Base-by-base conservation (phyloP, 2,797 vertebrate genomes). In the Lithobates pipiens region DNA sequence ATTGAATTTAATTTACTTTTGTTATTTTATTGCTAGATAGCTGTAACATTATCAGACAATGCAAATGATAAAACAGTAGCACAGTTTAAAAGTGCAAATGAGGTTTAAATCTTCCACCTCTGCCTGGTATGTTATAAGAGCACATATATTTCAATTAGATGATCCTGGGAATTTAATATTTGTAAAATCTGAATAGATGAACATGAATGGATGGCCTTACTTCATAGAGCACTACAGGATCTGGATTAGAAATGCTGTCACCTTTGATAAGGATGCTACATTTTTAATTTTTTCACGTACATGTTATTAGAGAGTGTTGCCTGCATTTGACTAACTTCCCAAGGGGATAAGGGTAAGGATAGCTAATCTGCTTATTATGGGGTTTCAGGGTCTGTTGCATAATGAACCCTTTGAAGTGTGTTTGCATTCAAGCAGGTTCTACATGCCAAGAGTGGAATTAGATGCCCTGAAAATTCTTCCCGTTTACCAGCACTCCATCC, bases 361-460 rank as follows among this genome's bases (percentile, higher is more conserved):
- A 92, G 93, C 91, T 95, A 95, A 95, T 95, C 94, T 95, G 70
- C 86, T 84, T 65, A 87, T 84, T 92, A 93, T 94, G 93, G 94
- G 95, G 92, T 94, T 95, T 95, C 93, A 95, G 94, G 91, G 93
- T 94, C 93, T 94, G 92, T 93, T 94, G 93, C 92, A 93, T 95
- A 95, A 95, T 95, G 93, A 95, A 94, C 89, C 88, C 94, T 95
- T 95, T 95, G 94, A 95, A 94, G 94, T 95, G 92, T 94, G 94
- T 94, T 95, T 95, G 93, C 91, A 94, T 92, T 91, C 89, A 91
- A 93, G 91, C 90, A 91, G 88, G 93, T 92, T 93, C 93, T 95
- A 90, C 91, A 92, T 94, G 94, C 92, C 92, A 94, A 93, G 91
- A 95, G 94, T 94, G 93, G 94, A 94, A 94, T 95, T 95, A 95